Conservation (phyloP, 2,797 vertebrate genomes). For the Takifugu rubripes region DNA sequence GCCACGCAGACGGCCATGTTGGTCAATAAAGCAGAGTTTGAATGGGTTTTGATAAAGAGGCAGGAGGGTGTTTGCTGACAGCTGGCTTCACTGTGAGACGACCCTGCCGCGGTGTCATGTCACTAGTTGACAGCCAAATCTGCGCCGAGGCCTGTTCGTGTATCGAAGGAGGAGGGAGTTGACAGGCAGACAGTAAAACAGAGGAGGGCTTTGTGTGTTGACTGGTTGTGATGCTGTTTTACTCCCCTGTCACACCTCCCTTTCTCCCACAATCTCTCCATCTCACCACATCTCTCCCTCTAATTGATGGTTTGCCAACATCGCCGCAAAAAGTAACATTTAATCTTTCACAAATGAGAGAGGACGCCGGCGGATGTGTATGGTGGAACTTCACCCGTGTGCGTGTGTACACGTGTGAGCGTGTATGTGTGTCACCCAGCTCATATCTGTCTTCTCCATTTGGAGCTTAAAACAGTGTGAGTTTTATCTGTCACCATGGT, state of each 20-base stretch:
- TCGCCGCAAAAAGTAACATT: conserved; percentile 61
- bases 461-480: conserved; percentile 91
- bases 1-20: conserved; percentile 55
- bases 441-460: conserved; percentile 75
- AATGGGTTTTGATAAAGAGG: conserved; percentile 67
- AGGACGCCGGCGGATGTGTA: conserved; percentile 46
- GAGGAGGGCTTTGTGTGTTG: conserved; percentile 48
- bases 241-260: conserved; percentile 45
- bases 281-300: conserved; percentile 38
- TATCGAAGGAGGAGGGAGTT: conserved; percentile 14
- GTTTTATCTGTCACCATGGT: conserved; percentile 97
- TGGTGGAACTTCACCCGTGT: conserved; percentile 38
- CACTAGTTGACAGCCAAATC: conserved; percentile 72
- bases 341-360: conserved; percentile 64
- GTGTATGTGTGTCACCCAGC: conserved; percentile 57
- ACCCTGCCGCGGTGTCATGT: conserved; percentile 67
- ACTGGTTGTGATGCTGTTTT: conserved; percentile 51
- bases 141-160: conserved; percentile 53
- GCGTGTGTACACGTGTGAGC: conserved; percentile 28
- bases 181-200: conserved; percentile 51
- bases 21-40: conserved; percentile 69
- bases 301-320: conserved; percentile 59
- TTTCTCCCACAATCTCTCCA: conserved; percentile 41
- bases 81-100: conserved; percentile 65
- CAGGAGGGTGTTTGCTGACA: conserved; percentile 68